phyloP scores from a whole-genome alignment of 2,113 vertebrate species.

The Clinocottus analis region DNA sequence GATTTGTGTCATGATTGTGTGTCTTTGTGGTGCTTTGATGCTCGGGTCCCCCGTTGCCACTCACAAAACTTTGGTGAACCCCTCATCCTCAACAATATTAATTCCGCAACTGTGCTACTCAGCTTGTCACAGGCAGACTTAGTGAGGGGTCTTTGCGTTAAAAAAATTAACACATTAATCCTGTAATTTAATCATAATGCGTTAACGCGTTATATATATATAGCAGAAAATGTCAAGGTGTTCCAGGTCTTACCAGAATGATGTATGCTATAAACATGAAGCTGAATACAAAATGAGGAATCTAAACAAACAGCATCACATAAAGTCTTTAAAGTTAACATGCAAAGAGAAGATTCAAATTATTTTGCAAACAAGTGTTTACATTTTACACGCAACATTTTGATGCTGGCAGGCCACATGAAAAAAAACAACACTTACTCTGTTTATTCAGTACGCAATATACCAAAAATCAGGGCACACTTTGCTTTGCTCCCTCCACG shows the following conservation, averaged over 20 bases:
- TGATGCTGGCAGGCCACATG: neutral
- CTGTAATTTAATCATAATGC: no score
- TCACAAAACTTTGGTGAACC: no score
- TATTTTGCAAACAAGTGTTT: neutral
- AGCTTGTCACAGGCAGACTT: no score
- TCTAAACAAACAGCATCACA: neutral
- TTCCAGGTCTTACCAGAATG: neutral
- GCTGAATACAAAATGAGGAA: neutral
- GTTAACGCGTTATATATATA: no score
- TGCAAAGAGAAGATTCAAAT: slow-evolving; percentile 2
- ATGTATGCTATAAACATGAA: neutral
- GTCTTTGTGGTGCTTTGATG: no score
- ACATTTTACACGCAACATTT: neutral
- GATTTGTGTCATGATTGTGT: no score
- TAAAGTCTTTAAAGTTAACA: neutral
- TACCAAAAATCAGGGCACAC: slow-evolving; percentile 1
- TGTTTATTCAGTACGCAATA: slow-evolving; percentile 2
- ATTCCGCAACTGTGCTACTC: no score
- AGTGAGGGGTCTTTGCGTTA: no score
- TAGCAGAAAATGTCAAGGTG: neutral
- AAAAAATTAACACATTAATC: no score
- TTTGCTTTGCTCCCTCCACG: neutral
- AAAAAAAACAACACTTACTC: slow-evolving; percentile 12
- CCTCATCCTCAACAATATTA: no score
- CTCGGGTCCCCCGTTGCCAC: no score